Evolutionary conservation across 1,140 invertebrate species (phyloP), one percentile per base, ranked within the genome.

Genomic region (Diuraphis noxia): DNA sequence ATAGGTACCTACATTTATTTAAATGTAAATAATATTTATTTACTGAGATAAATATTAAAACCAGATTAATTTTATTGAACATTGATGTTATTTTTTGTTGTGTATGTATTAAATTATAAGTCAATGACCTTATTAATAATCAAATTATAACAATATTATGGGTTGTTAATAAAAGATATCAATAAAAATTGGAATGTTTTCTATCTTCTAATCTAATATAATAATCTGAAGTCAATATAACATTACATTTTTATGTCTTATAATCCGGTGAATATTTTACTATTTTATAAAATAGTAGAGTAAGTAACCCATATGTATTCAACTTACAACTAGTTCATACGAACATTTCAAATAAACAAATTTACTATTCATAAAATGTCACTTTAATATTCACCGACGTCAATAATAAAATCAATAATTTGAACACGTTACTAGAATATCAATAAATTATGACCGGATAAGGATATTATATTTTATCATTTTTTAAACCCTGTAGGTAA

Each of bases 311-410:
- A 79, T 36, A 79, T 82, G 25, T 41, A 34, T 43, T 84, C 38
- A 41, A 43, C 40, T 43, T 43, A 30, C 43, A 84, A 84, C 82
- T 84, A 84, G 40, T 84, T 34, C 82, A 19, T 43, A 82, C 23
- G 13, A 84, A 81, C 30, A 81, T 81, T 81, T 25, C 34, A 43
- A 43, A 72, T n/a, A 43, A n/a, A 46, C 30, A 43, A 43, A 84
- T 43, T 84, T 84, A 84, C 23, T 84, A 43, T 84, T 46, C 38
- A 41, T 17, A 41, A 84, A 84, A 84, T 84, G 25, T 46, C 82
- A 84, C 30, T 84, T 43, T 84, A 84, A 43, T 43, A 43, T 84
- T 84, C 40, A n/a, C 41, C 30, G 82, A 84, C 82, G 82, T 84
- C 82, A 43, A 43, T 84, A 84, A 43, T 43, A 43, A 84, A 43